Conservation (phyloP, 1,140 invertebrate genomes). For the Drosophila persimilis region DNA sequence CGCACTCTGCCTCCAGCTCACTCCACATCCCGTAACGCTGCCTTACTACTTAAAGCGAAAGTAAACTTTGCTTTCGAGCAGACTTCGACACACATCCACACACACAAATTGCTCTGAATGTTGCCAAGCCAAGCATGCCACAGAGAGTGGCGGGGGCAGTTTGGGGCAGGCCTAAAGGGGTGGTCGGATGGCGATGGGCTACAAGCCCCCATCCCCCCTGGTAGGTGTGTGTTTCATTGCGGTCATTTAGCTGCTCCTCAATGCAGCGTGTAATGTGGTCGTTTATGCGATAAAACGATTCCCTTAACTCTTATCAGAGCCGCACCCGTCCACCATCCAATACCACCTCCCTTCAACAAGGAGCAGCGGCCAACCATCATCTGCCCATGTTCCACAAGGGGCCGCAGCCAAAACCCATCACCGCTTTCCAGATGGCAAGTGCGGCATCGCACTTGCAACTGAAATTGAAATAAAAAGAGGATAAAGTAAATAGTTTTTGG, state of each 20-base stretch:
- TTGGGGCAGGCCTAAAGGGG: background rate
- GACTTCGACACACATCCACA: slow-evolving; percentile 40
- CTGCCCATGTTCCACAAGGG: too few species aligned
- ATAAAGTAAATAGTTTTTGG: too few species aligned
- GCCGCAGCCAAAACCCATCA: too few species aligned
- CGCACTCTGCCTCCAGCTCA: slow-evolving; percentile 11
- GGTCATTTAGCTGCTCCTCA: slow-evolving; percentile 77
- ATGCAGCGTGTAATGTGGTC: slow-evolving; percentile 79
- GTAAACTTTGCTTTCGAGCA: slow-evolving; percentile 73
- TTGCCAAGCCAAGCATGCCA: slow-evolving; percentile 33
- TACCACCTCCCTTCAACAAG: background rate
- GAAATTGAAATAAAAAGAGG: slow-evolving; percentile 41
- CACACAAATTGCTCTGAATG: slow-evolving; percentile 55
- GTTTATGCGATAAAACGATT: slow-evolving; percentile 67
- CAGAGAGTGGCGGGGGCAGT: background rate
- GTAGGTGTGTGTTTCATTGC: slow-evolving; percentile 70
- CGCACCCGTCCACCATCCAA: background rate
- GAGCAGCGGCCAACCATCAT: too few species aligned
- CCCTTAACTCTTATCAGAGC: slow-evolving; percentile 8
- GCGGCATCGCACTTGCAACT: slow-evolving; percentile 5
- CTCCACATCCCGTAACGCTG: background rate
- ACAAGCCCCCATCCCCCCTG: slow-evolving; percentile 13
- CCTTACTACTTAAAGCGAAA: slow-evolving; percentile 76
- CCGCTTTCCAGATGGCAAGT: too few species aligned
- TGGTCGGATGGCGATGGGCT: slow-evolving; percentile 8